These are phyloP conservation scores for Chelidonichthys spinosus DNA, from an alignment of 2,797 vertebrate genomes.

Conservation along the genomic window DNA sequence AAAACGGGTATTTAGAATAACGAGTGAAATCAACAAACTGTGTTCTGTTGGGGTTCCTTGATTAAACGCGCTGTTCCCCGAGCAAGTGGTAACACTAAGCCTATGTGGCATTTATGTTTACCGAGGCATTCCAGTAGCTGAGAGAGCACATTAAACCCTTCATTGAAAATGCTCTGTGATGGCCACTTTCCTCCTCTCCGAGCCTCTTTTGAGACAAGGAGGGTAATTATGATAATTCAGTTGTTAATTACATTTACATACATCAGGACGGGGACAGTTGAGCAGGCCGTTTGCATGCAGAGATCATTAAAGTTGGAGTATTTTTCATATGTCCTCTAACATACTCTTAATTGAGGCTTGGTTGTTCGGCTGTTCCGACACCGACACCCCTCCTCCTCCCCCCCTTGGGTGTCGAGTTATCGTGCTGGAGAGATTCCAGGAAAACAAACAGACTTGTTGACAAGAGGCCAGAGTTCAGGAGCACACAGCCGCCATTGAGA, in stretches of 20 bases:
- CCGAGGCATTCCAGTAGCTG: constrained; percentile 73
- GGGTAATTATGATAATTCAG: constrained; percentile 84
- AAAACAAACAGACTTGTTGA: constrained; percentile 82
- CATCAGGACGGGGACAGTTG: constrained; percentile 69
- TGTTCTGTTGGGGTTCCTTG: constrained; percentile 43
- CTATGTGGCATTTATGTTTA: constrained; percentile 72
- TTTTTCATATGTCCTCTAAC: constrained; percentile 67
- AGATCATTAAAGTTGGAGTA: constrained; percentile 75
- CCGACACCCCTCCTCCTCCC: constrained; percentile 26
- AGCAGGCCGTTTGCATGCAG: constrained; percentile 69
- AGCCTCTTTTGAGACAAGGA: constrained; percentile 77
- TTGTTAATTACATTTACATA: constrained; percentile 87
- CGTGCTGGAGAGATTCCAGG: constrained; percentile 66
- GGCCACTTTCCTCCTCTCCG: constrained; percentile 71
- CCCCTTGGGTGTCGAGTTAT: constrained; percentile 59
- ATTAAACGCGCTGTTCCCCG: constrained; percentile 55
- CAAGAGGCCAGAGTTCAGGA: constrained; percentile 79
- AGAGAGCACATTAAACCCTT: constrained; percentile 74
- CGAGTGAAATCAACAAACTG: constrained; percentile 66
- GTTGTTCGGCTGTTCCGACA: constrained; percentile 52
- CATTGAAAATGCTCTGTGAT: constrained; percentile 73
- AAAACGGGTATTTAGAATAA: constrained; percentile 56
- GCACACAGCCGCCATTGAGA: constrained; percentile 78
- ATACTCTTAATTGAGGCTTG: constrained; percentile 70
- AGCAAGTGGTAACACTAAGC: constrained; percentile 47